These are phyloP conservation scores for Micronycteris hirsuta DNA, from an alignment of 2,113 vertebrate species.

Conservation along the genomic window DNA sequence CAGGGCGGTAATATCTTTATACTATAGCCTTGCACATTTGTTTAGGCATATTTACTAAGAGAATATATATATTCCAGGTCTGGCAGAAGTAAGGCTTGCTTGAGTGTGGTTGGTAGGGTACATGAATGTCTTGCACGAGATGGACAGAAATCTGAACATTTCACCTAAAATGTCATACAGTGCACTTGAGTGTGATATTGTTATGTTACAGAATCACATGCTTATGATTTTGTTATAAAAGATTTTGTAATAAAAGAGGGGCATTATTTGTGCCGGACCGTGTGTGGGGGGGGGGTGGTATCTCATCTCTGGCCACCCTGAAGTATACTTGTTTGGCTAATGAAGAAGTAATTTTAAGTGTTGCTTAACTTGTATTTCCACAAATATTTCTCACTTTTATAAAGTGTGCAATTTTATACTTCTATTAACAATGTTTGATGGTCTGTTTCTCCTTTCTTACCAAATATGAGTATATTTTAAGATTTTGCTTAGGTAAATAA, in stretches of 20 bases:
- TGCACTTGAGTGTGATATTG: no score
- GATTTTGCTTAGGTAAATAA: not conserved
- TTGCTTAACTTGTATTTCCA: not conserved
- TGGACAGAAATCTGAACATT: no score
- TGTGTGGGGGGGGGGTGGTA: no score
- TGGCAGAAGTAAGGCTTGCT: no score
- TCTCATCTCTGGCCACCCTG: not conserved
- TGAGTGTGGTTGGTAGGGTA: no score
- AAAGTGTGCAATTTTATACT: not conserved
- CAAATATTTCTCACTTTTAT: not conserved
- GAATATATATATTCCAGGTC: not conserved
- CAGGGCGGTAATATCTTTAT: no score
- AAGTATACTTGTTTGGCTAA: not conserved
- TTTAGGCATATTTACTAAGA: not conserved
- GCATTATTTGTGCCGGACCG: no score
- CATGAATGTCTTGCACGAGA: no score
- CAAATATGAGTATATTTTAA: not conserved
- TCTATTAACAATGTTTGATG: not conserved
- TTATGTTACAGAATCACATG: no score
- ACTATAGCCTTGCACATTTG: not conserved
- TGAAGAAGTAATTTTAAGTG: not conserved
- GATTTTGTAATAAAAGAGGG: no score
- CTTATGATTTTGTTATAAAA: no score
- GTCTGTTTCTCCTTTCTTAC: not conserved
- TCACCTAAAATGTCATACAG: no score